phyloP scores from a whole-genome alignment of 2,888 invertebrate genomes.

The Acanthosoma haemorrhoidale region DNA sequence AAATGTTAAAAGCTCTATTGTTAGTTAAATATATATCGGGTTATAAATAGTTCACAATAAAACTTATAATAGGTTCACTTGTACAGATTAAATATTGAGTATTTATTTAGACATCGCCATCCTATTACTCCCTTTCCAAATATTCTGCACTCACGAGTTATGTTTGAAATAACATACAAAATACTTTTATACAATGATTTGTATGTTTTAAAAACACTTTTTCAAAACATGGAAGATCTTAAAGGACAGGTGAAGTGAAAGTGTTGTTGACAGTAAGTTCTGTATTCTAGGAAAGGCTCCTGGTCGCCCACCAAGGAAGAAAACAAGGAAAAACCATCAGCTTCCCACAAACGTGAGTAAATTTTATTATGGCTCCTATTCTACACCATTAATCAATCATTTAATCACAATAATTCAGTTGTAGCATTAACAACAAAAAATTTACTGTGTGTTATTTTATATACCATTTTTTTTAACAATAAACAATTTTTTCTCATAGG shows the following conservation, averaged over 20 bases:
- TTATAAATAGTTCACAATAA: conserved; percentile 29
- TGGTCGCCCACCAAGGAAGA: conserved; percentile 43
- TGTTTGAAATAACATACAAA: not conserved
- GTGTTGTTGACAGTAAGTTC: conserved; percentile 2
- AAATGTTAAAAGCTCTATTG: conserved; percentile 30
- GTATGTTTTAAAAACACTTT: not conserved
- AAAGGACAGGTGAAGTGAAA: not conserved
- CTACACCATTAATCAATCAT: not conserved
- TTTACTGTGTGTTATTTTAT: not conserved
- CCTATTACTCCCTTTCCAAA: conserved; percentile 20
- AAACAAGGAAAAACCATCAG: conserved; percentile 42
- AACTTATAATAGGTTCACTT: conserved; percentile 30
- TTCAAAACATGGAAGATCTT: not conserved
- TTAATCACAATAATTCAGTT: not conserved
- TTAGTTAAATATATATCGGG: conserved; percentile 20
- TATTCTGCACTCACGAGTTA: conserved; percentile 28
- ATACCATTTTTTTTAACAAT: not conserved
- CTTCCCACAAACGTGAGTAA: conserved; percentile 39
- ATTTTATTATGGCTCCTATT: not conserved
- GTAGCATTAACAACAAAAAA: not conserved
- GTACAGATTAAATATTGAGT: conserved; percentile 12
- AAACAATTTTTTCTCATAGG: not conserved
- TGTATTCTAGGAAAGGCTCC: conserved; percentile 41
- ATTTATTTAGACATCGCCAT: conserved; percentile 18
- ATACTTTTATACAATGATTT: not conserved